Base-by-base conservation (phyloP, 30 jellyfish, hydroid and myxozoan genomes). In the Cassiopea andromeda region DNA sequence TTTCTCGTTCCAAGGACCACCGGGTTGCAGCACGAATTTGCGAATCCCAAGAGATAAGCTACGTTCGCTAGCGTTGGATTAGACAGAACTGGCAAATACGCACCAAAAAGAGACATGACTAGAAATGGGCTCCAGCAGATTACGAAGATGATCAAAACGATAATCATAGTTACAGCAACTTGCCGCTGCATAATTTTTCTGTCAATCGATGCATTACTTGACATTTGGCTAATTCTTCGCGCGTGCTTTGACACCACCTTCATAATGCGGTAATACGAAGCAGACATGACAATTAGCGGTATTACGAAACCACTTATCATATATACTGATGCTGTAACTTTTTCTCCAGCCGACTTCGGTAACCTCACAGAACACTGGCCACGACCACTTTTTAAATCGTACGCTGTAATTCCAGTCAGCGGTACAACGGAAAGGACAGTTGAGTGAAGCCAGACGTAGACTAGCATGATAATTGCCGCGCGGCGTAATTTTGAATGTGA, bases 111-210 rank as follows among this genome's bases (percentile, higher is more conserved):
- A 7, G 97, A 91, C 97, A 91, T 91, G 75, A 91, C 83, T 73
- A 91, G 73, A 75, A 91, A 91, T 3, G 97, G 97, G 69, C 91
- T 91, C 97, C 97, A 91, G 74, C 97, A 91, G 58, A 91, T 27
- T 61, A 84, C 54, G 71, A 91, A 91, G 60, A 85, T 76, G 46
- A 84, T 75, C 89, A 91, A 81, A 38, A 91, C 97, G 85, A 91
- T 91, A 80, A 91, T 85, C 97, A 91, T 91, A 48, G 97, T 91
- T 10, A 91, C 77, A 2, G 89, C 97, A 10, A 91, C 94, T 27
- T 80, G 89, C 57, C 77, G 69, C 60, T 91, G 97, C 94, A 91
- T 79, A 47, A 71, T 47, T 43, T 78, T 91, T n/a, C 97, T 76
- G 80, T 84, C 93, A 46, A 91, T 71, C 71, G 96, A 80, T 8